A percentile compares a stretch with the other conserved stretches of the same genome.
Evolutionary conservation across 2,113 vertebrate species (phyloP).

Genomic region (Cyphomyrus plagiostoma): DNA sequence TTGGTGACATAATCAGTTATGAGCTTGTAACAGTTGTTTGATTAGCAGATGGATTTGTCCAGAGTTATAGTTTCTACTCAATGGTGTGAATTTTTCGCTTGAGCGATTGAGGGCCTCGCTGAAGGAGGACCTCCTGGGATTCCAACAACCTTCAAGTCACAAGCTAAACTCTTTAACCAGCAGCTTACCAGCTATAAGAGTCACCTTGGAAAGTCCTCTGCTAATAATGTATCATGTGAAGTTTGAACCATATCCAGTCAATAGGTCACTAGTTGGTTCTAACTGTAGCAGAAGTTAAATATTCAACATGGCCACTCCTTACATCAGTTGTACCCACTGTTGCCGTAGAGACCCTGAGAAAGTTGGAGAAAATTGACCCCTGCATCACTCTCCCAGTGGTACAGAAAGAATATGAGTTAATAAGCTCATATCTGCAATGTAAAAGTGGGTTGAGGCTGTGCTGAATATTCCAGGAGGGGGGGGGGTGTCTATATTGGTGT

Average conservation of each 20-base stretch:
- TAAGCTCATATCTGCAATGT: background rate
- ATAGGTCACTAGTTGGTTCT: background rate
- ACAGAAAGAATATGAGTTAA: background rate
- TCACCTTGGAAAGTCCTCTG: background rate
- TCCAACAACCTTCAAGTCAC: background rate
- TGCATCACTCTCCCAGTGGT: background rate
- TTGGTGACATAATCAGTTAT: background rate
- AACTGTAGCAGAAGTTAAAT: background rate
- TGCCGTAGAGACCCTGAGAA: background rate
- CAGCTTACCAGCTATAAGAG: background rate
- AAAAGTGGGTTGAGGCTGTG: background rate
- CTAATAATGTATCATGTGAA: background rate
- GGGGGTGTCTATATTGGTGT: background rate
- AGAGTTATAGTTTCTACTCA: background rate
- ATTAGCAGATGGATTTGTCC: background rate
- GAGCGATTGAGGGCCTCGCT: background rate
- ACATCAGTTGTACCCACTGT: background rate
- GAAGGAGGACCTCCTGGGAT: background rate
- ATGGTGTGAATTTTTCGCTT: background rate
- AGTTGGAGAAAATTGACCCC: background rate
- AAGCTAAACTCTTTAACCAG: background rate
- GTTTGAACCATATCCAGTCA: background rate
- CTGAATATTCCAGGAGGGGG: background rate
- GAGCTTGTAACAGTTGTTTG: background rate
- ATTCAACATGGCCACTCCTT: background rate